phyloP scores from a whole-genome alignment of 2,797 vertebrate genomes.

The Aphelocoma californica region DNA sequence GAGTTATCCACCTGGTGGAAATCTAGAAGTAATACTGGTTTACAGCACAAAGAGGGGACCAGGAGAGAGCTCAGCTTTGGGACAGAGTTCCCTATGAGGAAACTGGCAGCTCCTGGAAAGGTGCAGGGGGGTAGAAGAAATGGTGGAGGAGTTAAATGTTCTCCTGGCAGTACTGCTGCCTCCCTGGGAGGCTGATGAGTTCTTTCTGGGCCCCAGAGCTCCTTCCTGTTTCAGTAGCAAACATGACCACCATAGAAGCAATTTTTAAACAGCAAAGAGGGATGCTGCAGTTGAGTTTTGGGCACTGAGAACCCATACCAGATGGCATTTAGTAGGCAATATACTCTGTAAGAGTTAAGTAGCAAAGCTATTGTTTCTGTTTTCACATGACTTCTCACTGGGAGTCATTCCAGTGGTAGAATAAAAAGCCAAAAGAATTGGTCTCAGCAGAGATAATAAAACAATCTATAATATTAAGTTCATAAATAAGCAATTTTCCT shows the following conservation, averaged over 20 bases:
- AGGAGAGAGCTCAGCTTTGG: background rate
- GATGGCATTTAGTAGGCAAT: background rate
- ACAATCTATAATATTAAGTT: background rate
- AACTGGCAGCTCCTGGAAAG: background rate
- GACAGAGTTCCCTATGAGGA: background rate
- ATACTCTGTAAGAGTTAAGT: background rate
- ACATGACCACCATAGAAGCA: background rate
- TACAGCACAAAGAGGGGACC: background rate
- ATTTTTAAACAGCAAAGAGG: background rate
- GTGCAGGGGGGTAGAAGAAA: background rate
- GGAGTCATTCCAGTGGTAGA: background rate
- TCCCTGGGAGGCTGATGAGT: background rate
- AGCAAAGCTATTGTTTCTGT: slow-evolving; percentile 12
- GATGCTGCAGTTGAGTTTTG: background rate
- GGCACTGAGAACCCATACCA: background rate
- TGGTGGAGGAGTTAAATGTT: background rate
- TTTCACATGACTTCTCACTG: background rate
- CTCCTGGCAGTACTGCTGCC: background rate
- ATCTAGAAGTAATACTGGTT: background rate
- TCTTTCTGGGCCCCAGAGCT: background rate
- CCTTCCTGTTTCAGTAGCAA: background rate
- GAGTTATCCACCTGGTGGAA: background rate
- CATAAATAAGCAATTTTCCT: background rate
- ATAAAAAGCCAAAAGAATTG: background rate
- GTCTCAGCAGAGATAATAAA: background rate